Evolutionary conservation across 2,113 vertebrate species (phyloP).

Genomic region (Myxocyprinus asiaticus): DNA sequence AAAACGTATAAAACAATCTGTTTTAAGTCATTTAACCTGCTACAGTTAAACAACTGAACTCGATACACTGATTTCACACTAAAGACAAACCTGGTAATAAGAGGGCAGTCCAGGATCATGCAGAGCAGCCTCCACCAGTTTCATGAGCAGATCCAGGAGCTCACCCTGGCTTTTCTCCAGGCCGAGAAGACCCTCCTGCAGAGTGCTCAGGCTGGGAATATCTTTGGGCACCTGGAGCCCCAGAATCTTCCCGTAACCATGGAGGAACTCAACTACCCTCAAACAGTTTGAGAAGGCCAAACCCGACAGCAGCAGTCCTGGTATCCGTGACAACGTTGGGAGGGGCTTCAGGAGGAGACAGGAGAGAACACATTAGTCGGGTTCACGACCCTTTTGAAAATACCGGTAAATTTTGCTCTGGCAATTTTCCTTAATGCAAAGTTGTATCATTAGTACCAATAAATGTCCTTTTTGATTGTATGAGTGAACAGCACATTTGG

Average conservation of each 20-base stretch:
- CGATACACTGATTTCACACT: background rate
- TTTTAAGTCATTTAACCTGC: too few relatives aligned
- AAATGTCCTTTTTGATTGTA: too few relatives aligned
- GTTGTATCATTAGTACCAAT: too few relatives aligned
- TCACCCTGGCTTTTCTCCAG: conserved; percentile 80
- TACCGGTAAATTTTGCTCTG: too few relatives aligned
- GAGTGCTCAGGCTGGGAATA: conserved; percentile 82
- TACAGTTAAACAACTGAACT: too few relatives aligned
- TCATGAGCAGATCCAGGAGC: conserved; percentile 86
- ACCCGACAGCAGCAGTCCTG: conserved; percentile 86
- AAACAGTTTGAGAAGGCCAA: conserved; percentile 87
- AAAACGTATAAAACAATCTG: too few relatives aligned
- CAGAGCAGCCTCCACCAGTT: conserved; percentile 83
- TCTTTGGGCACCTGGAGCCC: conserved; percentile 86
- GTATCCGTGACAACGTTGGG: conserved; percentile 84
- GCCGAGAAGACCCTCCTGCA: conserved; percentile 92
- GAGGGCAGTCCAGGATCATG: conserved; percentile 87
- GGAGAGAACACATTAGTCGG: conserved; percentile 7
- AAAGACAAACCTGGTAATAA: conserved; percentile 82
- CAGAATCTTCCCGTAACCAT: conserved; percentile 88
- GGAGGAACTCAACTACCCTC: conserved; percentile 89
- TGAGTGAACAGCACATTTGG: too few relatives aligned
- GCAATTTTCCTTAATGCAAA: too few relatives aligned
- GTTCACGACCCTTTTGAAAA: background rate
- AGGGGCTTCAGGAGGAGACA: conserved; percentile 73